These are phyloP conservation scores for Pseudomyrmex dendroicus DNA, from an alignment of 1,140 invertebrate genomes.

Conservation along the genomic window DNA sequence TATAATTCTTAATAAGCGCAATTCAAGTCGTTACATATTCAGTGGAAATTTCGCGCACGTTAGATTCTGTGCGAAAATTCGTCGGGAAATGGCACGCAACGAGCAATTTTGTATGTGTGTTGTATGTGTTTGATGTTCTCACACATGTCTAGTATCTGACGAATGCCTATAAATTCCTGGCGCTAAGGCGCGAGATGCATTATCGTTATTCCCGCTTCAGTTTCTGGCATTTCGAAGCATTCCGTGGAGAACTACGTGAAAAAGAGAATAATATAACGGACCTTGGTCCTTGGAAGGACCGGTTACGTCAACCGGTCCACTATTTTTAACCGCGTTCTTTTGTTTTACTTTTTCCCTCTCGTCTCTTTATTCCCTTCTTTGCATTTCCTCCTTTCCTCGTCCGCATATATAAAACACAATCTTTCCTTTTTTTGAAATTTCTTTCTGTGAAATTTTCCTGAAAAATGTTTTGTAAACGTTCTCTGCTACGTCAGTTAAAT, in stretches of 20 bases:
- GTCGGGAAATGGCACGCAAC: background rate
- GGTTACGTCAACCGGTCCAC: conserved; percentile 72
- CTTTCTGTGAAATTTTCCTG: background rate
- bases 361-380: conserved; percentile 37
- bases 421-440: background rate
- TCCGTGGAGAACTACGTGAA: conserved; percentile 1
- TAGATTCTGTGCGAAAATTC: background rate
- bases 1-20: too few species aligned
- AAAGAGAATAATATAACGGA: conserved; percentile 48
- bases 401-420: background rate
- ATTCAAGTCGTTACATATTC: too few species aligned
- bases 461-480: background rate
- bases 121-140: background rate
- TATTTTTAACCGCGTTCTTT: conserved; percentile 71
- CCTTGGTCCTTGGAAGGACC: conserved; percentile 52
- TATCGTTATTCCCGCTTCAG: conserved; percentile 17
- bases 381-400: background rate
- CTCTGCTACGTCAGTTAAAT: too few species aligned
- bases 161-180: background rate
- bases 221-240: conserved; percentile 51
- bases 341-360: conserved; percentile 45
- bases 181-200: conserved; percentile 1
- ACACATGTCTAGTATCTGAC: conserved; percentile 13
- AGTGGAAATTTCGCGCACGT: too few species aligned
- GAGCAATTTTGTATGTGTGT: conserved; percentile 12